A percentile compares a stretch with the other conserved stretches of the same genome.
Conservation (phyloP, 2,888 invertebrate species). For the Eucera pruinosa region DNA sequence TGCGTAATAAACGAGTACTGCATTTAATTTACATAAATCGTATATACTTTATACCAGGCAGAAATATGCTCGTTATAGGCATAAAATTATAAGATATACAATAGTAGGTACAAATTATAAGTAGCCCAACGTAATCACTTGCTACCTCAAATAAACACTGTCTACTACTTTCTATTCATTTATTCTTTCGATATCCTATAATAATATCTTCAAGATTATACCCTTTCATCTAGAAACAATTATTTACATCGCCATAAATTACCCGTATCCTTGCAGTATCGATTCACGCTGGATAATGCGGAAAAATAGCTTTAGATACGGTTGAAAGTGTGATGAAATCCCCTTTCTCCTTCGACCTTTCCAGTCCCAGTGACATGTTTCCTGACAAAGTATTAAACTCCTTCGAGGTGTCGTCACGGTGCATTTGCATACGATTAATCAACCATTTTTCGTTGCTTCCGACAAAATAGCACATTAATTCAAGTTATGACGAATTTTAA, state of each 20-base stretch:
- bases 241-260: neutral
- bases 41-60: no score
- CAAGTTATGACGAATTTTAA: slow-evolving; percentile 31
- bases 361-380: slow-evolving; percentile 15
- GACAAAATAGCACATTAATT: neutral
- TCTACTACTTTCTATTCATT: neutral
- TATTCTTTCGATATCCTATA: neutral
- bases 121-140: neutral
- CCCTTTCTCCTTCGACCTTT: slow-evolving; percentile 44
- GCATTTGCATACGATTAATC: slow-evolving; percentile 70
- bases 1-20: no score
- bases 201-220: neutral
- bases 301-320: slow-evolving; percentile 35
- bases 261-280: neutral
- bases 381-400: slow-evolving; percentile 61
- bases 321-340: slow-evolving; percentile 56
- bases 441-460: slow-evolving; percentile 7
- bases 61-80: neutral
- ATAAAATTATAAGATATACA: no score
- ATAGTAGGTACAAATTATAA: neutral
- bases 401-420: slow-evolving; percentile 52
- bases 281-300: slow-evolving; percentile 38
- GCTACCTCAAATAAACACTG: neutral
- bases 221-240: neutral
- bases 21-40: no score